These are phyloP conservation scores for Meloidogyne chitwoodi DNA, from an alignment of 1,140 invertebrate genomes.

Conservation along the genomic window DNA sequence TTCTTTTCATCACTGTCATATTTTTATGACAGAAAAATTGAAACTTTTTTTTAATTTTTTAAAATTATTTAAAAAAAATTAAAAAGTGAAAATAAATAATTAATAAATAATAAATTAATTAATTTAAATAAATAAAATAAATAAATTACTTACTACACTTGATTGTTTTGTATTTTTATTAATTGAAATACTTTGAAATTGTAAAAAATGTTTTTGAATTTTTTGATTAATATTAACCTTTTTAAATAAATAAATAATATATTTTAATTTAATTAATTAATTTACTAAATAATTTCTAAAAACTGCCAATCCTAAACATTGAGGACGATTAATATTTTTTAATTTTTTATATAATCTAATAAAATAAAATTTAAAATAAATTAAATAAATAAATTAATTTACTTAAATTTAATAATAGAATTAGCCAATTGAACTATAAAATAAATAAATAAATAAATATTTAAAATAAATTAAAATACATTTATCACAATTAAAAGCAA, in stretches of 20 bases:
- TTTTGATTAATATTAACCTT: not conserved
- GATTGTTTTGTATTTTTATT: too few relatives aligned
- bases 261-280: not conserved
- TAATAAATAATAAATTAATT: not conserved
- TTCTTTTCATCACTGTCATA: too few relatives aligned
- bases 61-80: too few relatives aligned
- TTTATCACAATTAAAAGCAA: constrained; percentile 8
- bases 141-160: too few relatives aligned
- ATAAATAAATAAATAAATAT: not conserved
- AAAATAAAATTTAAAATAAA: too few relatives aligned
- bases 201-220: constrained; percentile 7
- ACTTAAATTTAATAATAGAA: constrained; percentile 10
- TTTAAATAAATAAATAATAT: not conserved
- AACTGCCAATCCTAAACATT: not conserved
- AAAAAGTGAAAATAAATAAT: too few relatives aligned
- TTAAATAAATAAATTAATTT: not conserved
- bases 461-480: not conserved
- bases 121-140: not conserved
- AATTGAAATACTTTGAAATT: not conserved
- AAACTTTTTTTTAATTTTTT: too few relatives aligned
- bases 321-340: not conserved
- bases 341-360: constrained; percentile 5
- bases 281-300: constrained; percentile 9
- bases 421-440: constrained; percentile 6
- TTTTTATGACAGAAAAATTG: too few relatives aligned